phyloP scores from a whole-genome alignment of 2,888 invertebrate genomes.

The Drosophila picticornis region DNA sequence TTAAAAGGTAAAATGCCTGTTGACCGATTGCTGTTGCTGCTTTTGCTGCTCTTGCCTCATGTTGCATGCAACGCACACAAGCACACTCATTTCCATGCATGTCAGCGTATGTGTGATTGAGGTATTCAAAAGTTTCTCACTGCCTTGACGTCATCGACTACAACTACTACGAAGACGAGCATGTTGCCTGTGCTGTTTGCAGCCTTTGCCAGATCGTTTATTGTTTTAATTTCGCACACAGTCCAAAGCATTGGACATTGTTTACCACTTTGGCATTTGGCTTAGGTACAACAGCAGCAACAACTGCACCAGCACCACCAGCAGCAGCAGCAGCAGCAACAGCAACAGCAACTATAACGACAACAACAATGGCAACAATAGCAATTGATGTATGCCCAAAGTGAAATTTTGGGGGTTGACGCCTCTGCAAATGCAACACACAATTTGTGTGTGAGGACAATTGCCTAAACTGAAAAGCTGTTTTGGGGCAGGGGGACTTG shows the following conservation, averaged over 20 bases:
- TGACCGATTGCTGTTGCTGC: constrained; percentile 55
- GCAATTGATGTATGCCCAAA: constrained; percentile 42
- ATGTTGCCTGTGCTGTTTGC: constrained; percentile 39
- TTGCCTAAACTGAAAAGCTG: neutral
- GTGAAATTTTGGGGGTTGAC: constrained; percentile 48
- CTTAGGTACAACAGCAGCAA: constrained; percentile 54
- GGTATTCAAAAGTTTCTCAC: constrained; percentile 73
- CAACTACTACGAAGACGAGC: neutral
- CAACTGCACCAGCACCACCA: neutral
- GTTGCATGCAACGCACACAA: constrained; percentile 40
- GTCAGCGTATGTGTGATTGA: constrained; percentile 39
- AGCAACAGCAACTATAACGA: constrained; percentile 5
- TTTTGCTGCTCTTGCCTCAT: constrained; percentile 36
- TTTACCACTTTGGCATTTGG: constrained; percentile 75
- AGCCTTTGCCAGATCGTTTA: constrained; percentile 59
- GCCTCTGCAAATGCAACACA: constrained; percentile 35
- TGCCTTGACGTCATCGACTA: constrained; percentile 35
- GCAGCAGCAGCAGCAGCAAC: constrained; percentile 3
- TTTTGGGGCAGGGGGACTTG: neutral
- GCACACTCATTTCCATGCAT: neutral
- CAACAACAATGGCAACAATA: constrained; percentile 23
- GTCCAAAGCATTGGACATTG: constrained; percentile 67
- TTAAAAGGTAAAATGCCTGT: constrained; percentile 79
- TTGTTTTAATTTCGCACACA: constrained; percentile 76
- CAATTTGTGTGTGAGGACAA: constrained; percentile 7